Conservation (phyloP, 2,888 invertebrate species). For the Heliconius hortense region DNA sequence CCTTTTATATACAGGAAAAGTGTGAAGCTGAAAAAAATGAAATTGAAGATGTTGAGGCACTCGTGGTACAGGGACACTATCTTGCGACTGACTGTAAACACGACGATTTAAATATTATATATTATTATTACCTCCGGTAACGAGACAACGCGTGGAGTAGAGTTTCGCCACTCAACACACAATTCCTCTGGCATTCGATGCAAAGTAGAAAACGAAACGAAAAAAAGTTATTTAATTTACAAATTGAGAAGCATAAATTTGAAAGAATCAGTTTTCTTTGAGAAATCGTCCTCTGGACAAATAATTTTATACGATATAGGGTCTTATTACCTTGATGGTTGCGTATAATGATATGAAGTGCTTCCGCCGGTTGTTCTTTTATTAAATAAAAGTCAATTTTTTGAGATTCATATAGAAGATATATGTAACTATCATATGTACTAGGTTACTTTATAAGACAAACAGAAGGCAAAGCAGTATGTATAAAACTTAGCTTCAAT, state of each 20-base stretch:
- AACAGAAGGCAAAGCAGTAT: not conserved
- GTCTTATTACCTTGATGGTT: conserved; percentile 30
- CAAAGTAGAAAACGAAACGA: not conserved
- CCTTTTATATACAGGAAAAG: no score
- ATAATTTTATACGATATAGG: conserved; percentile 29
- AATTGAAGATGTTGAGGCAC: no score
- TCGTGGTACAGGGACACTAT: no score
- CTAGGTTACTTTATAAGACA: not conserved
- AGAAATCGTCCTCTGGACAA: conserved; percentile 8
- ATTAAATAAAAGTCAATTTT: not conserved
- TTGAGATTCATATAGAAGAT: not conserved
- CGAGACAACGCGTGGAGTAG: not conserved
- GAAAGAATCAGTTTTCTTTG: conserved; percentile 16
- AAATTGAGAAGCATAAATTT: not conserved
- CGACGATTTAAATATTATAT: not conserved
- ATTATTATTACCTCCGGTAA: not conserved
- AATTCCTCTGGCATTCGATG: not conserved
- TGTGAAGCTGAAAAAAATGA: no score
- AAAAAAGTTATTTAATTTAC: conserved; percentile 9
- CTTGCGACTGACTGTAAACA: no score
- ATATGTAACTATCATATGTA: not conserved
- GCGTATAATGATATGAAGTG: conserved; percentile 23
- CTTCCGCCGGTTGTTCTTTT: conserved; percentile 8
- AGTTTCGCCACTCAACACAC: not conserved
- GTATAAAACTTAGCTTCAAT: no score